These are phyloP conservation scores for Agonopterix subpropinquella DNA, from an alignment of 2,888 invertebrate genomes.

Conservation along the genomic window DNA sequence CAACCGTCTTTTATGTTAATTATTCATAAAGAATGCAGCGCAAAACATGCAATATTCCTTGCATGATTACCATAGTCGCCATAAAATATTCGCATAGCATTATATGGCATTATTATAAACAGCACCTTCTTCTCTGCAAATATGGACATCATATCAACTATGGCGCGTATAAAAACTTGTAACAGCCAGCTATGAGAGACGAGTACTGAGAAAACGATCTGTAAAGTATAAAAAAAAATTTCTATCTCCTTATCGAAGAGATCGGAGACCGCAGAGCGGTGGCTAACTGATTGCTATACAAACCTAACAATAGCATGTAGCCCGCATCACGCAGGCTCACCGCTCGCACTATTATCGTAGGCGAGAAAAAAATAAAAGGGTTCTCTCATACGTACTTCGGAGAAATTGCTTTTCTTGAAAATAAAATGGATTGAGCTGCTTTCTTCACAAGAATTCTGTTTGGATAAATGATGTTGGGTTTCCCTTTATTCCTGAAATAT, in stretches of 20 bases:
- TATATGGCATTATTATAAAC: too few species aligned
- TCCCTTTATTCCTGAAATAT: too few species aligned
- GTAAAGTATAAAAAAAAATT: constrained; percentile 5
- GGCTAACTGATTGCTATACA: constrained; percentile 28
- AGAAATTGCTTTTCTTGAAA: constrained; percentile 9
- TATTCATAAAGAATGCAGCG: too few species aligned
- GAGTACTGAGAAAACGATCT: constrained; percentile 13
- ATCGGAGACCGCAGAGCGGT: constrained; percentile 16
- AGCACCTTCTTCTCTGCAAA: not conserved
- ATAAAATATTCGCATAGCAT: too few species aligned
- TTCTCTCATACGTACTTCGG: constrained; percentile 16
- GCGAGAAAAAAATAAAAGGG: constrained; percentile 22
- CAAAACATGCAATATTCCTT: too few species aligned
- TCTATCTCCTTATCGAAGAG: constrained; percentile 16
- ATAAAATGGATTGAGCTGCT: too few species aligned
- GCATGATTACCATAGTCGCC: too few species aligned
- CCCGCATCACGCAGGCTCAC: constrained; percentile 1
- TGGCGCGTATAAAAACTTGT: constrained; percentile 17
- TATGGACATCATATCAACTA: constrained; percentile 1
- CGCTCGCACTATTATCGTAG: constrained; percentile 15
- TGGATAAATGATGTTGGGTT: too few species aligned
- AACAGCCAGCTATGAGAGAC: constrained; percentile 5
- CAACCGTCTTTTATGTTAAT: too few species aligned
- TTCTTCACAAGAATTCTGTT: too few species aligned
- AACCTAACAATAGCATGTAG: constrained; percentile 27